Evolutionary conservation across 2,888 invertebrate species (phyloP).

Genomic region (Rambutsinella grinnellia): DNA sequence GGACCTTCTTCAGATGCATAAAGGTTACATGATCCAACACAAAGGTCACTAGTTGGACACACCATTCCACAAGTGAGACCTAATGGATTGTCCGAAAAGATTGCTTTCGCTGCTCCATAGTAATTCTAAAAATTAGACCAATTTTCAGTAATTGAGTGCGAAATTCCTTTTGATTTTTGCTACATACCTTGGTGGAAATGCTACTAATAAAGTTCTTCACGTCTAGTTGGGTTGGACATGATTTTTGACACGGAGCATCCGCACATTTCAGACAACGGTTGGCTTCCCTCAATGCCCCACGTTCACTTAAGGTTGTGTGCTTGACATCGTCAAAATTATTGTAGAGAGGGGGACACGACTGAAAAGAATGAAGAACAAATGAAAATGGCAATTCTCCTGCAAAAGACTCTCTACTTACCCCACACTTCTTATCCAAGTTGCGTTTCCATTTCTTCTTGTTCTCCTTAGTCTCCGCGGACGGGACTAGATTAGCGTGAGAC

Average conservation of each 20-base stretch:
- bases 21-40: constrained; percentile 97
- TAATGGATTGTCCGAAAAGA: constrained; percentile 96
- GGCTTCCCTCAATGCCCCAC: constrained; percentile 92
- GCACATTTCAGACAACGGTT: constrained; percentile 91
- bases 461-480: constrained; percentile 86
- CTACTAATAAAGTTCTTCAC: constrained; percentile 97
- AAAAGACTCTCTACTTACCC: constrained; percentile 78
- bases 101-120: constrained; percentile 96
- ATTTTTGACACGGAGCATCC: constrained; percentile 98
- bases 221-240: constrained; percentile 97
- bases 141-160: too few relatives aligned
- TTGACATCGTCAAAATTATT: constrained; percentile 98
- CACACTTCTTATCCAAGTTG: constrained; percentile 86
- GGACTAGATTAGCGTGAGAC: constrained; percentile 82
- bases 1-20: constrained; percentile 97
- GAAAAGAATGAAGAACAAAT: constrained; percentile 65
- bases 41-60: constrained; percentile 88
- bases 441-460: constrained; percentile 96
- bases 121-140: constrained; percentile 82
- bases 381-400: not conserved
- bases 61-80: constrained; percentile 98
- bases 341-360: constrained; percentile 77
- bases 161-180: too few relatives aligned
- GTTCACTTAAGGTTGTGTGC: constrained; percentile 95
- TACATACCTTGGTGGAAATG: constrained; percentile 88